Percentiles rank a stretch among this genome's conserved stretches.
phyloP scores from a whole-genome alignment of 2,797 vertebrate species.

The Periophthalmus magnuspinnatus region DNA sequence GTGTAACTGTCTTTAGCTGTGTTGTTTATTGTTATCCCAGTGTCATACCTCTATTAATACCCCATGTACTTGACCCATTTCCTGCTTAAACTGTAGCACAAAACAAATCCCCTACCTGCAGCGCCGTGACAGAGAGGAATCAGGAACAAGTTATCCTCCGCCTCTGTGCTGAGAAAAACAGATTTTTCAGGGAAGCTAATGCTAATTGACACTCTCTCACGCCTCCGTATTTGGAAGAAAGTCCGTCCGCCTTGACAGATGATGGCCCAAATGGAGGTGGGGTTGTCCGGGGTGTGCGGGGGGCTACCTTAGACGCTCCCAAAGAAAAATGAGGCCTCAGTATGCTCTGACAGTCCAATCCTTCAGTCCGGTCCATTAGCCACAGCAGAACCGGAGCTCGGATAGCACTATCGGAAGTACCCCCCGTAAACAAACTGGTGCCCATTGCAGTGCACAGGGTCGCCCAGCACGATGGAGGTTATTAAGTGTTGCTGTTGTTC shows the following conservation, averaged over 20 bases:
- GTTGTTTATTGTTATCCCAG: background rate
- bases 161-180: constrained; percentile 66
- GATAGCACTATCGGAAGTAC: constrained; percentile 80
- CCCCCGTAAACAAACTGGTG: constrained; percentile 86
- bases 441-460: constrained; percentile 58
- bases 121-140: constrained; percentile 61
- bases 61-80: constrained; percentile 62
- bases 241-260: constrained; percentile 86
- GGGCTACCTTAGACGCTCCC: constrained; percentile 72
- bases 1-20: background rate
- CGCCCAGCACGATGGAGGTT: constrained; percentile 77
- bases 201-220: constrained; percentile 88
- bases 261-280: constrained; percentile 80
- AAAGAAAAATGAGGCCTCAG: constrained; percentile 95
- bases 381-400: constrained; percentile 78
- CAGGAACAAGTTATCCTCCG: constrained; percentile 70
- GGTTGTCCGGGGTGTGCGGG: constrained; percentile 70
- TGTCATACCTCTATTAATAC: constrained; percentile 18
- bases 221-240: constrained; percentile 84
- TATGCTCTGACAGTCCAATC: constrained; percentile 88
- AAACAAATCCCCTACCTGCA: constrained; percentile 45
- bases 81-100: constrained; percentile 32
- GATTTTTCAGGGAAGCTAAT: constrained; percentile 79
- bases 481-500: constrained; percentile 71
- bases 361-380: constrained; percentile 86